These are phyloP conservation scores for Poecile montanus DNA, from an alignment of 2,797 vertebrate genomes.

Conservation along the genomic window DNA sequence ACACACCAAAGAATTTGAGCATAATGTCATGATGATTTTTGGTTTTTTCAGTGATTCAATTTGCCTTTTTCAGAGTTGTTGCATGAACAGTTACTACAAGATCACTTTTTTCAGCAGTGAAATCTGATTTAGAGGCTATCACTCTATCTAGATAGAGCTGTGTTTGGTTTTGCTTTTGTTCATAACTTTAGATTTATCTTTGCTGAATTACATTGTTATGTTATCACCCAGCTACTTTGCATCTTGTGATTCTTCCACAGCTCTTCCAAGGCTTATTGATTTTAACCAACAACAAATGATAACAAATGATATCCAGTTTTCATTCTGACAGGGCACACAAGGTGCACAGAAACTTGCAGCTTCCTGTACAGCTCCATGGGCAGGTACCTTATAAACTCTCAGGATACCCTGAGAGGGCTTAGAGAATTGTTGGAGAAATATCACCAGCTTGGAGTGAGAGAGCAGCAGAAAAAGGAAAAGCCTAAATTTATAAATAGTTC, in stretches of 20 bases:
- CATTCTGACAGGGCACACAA: background rate
- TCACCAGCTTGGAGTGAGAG: background rate
- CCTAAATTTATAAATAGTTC: background rate
- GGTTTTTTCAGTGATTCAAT: background rate
- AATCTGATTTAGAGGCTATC: conserved; percentile 8
- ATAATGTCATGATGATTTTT: background rate
- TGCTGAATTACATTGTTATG: background rate
- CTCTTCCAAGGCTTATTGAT: background rate
- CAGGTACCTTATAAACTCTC: background rate
- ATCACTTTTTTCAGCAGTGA: background rate
- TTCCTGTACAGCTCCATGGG: rapidly evolving
- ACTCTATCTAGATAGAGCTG: background rate
- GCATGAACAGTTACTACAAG: background rate
- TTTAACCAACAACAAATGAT: too few species aligned
- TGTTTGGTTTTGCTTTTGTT: background rate
- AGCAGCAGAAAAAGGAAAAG: background rate
- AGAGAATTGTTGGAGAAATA: background rate
- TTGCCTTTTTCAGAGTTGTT: background rate
- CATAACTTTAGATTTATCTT: background rate
- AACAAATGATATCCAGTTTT: background rate
- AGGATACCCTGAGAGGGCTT: background rate
- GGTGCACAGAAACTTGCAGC: background rate
- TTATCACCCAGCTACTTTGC: background rate
- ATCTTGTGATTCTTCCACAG: background rate
- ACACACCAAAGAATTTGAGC: background rate